Evolutionary conservation across 30 jellyfish, hydroid and myxozoan genomes (phyloP).

Genomic region (Turritopsis dohrnii): DNA sequence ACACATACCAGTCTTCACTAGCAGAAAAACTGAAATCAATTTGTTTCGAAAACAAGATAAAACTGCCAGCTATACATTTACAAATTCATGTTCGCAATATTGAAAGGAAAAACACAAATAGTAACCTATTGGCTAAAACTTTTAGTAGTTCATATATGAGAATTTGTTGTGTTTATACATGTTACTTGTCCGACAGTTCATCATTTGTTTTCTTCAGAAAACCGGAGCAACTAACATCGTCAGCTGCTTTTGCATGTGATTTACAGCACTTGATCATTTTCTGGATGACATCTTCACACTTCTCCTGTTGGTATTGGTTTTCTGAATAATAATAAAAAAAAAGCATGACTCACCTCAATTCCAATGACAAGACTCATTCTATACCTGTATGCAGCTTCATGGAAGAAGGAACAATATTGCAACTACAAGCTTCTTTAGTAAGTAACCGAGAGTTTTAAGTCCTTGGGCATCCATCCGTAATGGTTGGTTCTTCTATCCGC

Average conservation of each 20-base stretch:
- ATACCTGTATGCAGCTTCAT: no score
- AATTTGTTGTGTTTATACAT: no score
- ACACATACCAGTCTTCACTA: no score
- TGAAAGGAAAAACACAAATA: no score
- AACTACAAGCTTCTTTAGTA: not conserved
- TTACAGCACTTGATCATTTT: slow-evolving; percentile 26
- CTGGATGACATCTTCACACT: slow-evolving; percentile 18
- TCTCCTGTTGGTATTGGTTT: slow-evolving; percentile 18
- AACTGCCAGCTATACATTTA: no score
- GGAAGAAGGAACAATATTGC: not conserved
- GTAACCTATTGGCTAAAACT: no score
- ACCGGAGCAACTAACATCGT: slow-evolving; percentile 13
- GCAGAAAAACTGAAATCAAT: no score
- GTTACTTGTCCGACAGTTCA: not conserved
- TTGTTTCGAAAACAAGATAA: no score
- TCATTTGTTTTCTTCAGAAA: not conserved
- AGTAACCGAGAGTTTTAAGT: not conserved
- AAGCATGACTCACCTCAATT: not conserved
- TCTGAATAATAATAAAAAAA: not conserved
- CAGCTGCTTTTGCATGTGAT: not conserved
- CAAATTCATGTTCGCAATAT: no score
- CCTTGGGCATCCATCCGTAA: no score
- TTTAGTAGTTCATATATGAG: no score
- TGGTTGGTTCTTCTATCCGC: no score
- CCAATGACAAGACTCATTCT: not conserved